A percentile compares a stretch with the other conserved stretches of the same genome.
phyloP scores from a whole-genome alignment of 2,113 vertebrate genomes.

The Fregata magnificens region DNA sequence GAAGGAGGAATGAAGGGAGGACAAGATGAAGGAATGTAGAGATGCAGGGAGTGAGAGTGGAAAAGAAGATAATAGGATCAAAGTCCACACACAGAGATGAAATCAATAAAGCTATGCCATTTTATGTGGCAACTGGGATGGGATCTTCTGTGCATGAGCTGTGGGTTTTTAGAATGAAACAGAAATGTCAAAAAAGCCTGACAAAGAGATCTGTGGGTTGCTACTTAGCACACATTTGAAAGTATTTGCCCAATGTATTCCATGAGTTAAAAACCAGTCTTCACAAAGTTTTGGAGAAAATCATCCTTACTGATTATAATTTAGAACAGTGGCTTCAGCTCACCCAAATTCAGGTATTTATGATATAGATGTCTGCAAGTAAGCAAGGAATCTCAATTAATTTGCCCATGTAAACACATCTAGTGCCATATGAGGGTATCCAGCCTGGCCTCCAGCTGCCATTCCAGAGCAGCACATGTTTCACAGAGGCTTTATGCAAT shows the following conservation, averaged over 20 bases:
- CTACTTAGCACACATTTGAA: background rate
- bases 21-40: background rate
- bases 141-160: background rate
- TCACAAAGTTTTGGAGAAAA: background rate
- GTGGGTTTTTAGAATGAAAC: background rate
- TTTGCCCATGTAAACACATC: background rate
- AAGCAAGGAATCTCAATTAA: background rate
- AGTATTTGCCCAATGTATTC: background rate
- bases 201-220: background rate
- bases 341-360: background rate
- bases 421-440: background rate
- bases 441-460: background rate
- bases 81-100: background rate
- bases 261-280: background rate
- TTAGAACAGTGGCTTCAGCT: background rate
- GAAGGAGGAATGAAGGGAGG: background rate
- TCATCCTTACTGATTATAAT: background rate
- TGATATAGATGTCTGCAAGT: background rate
- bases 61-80: background rate
- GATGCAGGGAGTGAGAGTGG: background rate
- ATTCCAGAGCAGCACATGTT: rapidly evolving
- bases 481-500: background rate
- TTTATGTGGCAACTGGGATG: background rate
- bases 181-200: background rate
- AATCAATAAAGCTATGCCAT: background rate